Conservation (phyloP, 2,888 invertebrate genomes). For the Margaritifera margaritifera region DNA sequence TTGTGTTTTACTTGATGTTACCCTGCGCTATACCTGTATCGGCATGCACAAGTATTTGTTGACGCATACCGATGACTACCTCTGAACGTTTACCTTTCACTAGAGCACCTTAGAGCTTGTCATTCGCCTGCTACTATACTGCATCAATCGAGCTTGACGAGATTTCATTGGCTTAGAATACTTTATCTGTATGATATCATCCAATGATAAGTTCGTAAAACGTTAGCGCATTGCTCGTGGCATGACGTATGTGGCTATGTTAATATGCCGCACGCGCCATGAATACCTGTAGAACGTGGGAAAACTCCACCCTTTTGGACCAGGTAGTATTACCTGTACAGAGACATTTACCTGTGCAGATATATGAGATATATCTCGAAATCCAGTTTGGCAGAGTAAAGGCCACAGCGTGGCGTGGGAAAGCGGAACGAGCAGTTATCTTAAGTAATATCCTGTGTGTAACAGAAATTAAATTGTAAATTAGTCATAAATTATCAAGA, state of each 20-base stretch:
- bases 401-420: no score
- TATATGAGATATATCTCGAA: no score
- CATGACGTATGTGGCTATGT: constrained; percentile 2
- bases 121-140: not conserved
- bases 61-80: no score
- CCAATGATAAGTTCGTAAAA: no score
- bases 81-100: constrained; percentile 1
- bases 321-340: not conserved
- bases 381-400: no score
- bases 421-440: no score
- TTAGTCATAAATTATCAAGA: not conserved
- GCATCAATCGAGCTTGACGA: not conserved
- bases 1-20: constrained; percentile 4
- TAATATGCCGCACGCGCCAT: constrained; percentile 30
- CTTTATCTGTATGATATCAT: no score
- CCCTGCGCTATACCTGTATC: not conserved
- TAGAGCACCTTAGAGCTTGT: not conserved
- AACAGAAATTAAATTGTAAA: no score
- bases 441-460: no score
- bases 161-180: not conserved
- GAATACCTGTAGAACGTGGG: constrained; percentile 25
- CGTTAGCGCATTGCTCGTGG: no score
- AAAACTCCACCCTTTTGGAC: constrained; percentile 30
- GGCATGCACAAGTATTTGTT: no score
- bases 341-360: no score